A percentile compares a stretch with the other conserved stretches of the same genome.
phyloP scores from a whole-genome alignment of 2,888 invertebrate genomes.

The Syrista parreyssii region DNA sequence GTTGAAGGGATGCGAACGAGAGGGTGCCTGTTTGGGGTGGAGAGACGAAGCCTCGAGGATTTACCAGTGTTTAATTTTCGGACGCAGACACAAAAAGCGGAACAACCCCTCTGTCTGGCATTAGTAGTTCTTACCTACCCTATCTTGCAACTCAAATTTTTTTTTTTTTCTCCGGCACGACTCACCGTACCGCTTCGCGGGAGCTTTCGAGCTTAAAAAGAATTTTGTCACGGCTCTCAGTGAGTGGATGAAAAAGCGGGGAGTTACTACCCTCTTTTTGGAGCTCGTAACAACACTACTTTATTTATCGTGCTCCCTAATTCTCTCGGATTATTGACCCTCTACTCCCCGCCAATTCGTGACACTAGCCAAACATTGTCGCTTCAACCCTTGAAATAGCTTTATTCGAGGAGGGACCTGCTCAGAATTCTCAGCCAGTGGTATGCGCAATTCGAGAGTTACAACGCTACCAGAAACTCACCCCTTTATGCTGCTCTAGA shows the following conservation, averaged over 20 bases:
- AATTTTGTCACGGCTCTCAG: not conserved
- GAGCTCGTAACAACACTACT: not conserved
- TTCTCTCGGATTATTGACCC: not conserved
- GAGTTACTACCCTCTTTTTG: not conserved
- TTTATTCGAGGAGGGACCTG: not conserved
- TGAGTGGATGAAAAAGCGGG: not conserved
- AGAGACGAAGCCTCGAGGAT: slow-evolving; percentile 2
- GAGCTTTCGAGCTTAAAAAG: slow-evolving; percentile 6
- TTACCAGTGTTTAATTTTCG: slow-evolving; percentile 11
- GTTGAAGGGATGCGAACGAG: slow-evolving; percentile 4
- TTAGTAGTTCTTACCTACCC: slow-evolving; percentile 6
- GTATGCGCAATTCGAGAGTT: not conserved
- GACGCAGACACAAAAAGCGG: slow-evolving; percentile 6
- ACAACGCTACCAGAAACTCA: not conserved
- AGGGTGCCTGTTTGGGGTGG: not conserved
- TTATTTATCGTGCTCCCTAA: not conserved
- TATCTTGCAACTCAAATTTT: not conserved
- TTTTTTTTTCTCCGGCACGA: not conserved
- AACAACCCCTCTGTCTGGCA: not conserved
- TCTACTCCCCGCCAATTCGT: not conserved
- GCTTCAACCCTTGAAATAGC: not conserved
- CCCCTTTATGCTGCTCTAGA: not conserved
- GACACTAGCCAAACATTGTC: not conserved
- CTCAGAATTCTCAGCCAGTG: not conserved
- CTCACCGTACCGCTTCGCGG: not conserved